Percentiles rank a stretch among this genome's conserved stretches.
phyloP scores from a whole-genome alignment of 2,113 vertebrate genomes.

The Meles meles region DNA sequence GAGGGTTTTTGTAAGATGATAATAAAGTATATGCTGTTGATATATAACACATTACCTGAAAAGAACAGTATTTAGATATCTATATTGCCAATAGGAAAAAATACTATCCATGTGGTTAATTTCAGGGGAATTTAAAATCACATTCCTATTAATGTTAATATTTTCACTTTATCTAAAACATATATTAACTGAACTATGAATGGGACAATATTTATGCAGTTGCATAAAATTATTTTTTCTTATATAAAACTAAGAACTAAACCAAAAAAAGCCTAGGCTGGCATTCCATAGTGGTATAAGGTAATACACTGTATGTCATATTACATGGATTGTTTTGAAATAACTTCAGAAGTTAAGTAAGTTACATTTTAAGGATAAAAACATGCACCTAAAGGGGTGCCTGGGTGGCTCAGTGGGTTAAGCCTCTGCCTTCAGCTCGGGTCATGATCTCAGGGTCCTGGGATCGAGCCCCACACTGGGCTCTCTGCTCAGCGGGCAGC shows the following conservation, averaged over 20 bases:
- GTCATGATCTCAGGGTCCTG: no score
- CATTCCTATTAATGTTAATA: not conserved
- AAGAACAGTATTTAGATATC: not conserved
- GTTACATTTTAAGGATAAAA: not conserved
- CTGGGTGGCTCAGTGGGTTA: no score
- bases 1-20: not conserved
- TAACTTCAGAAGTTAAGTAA: not conserved
- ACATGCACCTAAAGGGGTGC: not conserved
- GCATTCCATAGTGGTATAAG: not conserved
- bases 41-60: not conserved
- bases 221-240: not conserved
- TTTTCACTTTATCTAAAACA: not conserved
- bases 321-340: not conserved
- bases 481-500: no score
- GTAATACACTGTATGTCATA: not conserved
- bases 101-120: not conserved
- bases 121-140: not conserved
- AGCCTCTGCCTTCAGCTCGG: no score
- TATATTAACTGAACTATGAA: not conserved
- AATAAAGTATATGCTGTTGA: not conserved
- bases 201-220: not conserved
- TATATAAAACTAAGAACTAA: not conserved
- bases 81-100: not conserved
- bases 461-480: no score
- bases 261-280: not conserved